phyloP scores from a whole-genome alignment of 2,888 invertebrate genomes.

The Alentia gelatinosa region DNA sequence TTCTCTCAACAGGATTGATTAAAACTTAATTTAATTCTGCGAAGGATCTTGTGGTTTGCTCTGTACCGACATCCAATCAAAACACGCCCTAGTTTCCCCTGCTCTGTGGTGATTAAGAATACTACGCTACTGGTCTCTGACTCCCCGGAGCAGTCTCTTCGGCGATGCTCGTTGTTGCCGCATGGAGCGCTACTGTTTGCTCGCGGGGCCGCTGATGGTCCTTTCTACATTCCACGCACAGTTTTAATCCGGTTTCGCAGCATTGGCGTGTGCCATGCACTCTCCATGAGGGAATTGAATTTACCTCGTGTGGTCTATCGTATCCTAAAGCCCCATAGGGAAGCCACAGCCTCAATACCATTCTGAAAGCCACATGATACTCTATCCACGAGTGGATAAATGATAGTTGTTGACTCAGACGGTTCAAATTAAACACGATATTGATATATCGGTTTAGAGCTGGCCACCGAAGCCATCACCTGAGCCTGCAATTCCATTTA shows the following conservation, averaged over 20 bases:
- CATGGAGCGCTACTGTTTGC: background rate
- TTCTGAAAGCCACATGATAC: background rate
- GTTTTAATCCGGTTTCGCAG: background rate
- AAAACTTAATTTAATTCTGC: too few species aligned
- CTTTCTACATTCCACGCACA: background rate
- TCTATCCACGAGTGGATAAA: background rate
- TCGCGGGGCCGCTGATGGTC: background rate
- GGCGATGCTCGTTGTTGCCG: background rate
- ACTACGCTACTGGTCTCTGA: too few species aligned
- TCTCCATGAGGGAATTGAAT: background rate
- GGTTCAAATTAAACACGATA: background rate
- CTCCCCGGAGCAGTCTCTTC: too few species aligned
- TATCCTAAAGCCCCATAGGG: background rate
- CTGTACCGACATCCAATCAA: conserved; percentile 1
- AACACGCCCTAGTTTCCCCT: background rate
- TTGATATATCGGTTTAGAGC: background rate
- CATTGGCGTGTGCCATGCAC: background rate
- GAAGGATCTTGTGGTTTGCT: too few species aligned
- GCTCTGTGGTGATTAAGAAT: too few species aligned
- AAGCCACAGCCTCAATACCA: too few species aligned
- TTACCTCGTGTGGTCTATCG: background rate
- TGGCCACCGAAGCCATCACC: background rate
- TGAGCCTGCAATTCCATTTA: conserved; percentile 5
- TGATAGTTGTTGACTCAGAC: background rate
- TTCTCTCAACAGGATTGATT: too few species aligned